A percentile compares a stretch with the other conserved stretches of the same genome.
Evolutionary conservation across 2,888 invertebrate genomes (phyloP).

Genomic region (Xestoiulus laeticollis): DNA sequence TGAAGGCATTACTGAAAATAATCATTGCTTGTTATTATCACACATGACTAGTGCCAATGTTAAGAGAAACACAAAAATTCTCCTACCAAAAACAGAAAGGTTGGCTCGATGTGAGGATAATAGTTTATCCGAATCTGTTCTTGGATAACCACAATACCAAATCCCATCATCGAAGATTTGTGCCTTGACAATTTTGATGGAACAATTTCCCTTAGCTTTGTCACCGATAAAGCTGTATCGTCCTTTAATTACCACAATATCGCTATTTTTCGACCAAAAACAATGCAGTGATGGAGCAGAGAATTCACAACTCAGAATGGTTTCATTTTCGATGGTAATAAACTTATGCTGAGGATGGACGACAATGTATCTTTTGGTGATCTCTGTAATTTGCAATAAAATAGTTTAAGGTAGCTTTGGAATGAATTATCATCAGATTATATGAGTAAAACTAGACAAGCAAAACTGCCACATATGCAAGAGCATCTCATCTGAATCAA

Average conservation of each 20-base stretch:
- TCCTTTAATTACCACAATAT: constrained; percentile 25
- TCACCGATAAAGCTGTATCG: constrained; percentile 41
- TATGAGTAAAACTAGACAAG: too few species aligned
- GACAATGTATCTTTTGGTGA: not conserved
- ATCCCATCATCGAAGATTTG: not conserved
- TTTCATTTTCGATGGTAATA: not conserved
- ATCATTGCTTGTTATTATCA: not conserved
- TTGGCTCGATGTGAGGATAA: not conserved
- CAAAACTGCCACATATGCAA: too few species aligned
- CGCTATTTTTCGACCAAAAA: constrained; percentile 8
- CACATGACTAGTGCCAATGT: not conserved
- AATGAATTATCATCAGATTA: too few species aligned
- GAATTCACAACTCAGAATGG: not conserved
- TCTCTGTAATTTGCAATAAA: not conserved
- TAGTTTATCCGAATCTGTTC: constrained; percentile 5
- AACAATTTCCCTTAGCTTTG: constrained; percentile 27
- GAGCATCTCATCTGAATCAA: too few species aligned
- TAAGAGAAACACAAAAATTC: too few species aligned
- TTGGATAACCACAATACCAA: constrained; percentile 34
- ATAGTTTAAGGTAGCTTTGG: not conserved
- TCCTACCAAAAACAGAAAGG: not conserved
- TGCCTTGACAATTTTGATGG: not conserved
- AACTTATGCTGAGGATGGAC: not conserved
- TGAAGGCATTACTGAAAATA: constrained; percentile 15
- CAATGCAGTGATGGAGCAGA: not conserved